These are phyloP conservation scores for Zosterops borbonicus DNA, from an alignment of 2,113 vertebrate species.

Conservation along the genomic window DNA sequence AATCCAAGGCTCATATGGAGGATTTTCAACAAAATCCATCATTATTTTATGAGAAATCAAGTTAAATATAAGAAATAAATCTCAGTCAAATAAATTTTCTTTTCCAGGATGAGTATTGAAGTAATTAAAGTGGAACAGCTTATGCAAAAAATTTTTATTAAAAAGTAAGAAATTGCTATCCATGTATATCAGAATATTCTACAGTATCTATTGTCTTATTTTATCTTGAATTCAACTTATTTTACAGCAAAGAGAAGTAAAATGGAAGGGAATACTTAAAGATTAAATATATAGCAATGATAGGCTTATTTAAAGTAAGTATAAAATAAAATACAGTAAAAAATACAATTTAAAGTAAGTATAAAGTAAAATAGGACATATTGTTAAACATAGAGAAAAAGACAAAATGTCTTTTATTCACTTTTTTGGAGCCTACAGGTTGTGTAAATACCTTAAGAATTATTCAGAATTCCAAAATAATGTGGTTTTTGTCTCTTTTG, in stretches of 20 bases:
- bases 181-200: neutral
- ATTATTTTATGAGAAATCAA: neutral
- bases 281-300: neutral
- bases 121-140: neutral
- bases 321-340: neutral
- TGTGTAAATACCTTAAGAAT: neutral
- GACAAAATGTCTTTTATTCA: neutral
- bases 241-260: neutral
- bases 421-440: slow-evolving; percentile 12
- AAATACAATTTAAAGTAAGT: neutral
- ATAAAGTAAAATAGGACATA: neutral
- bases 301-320: neutral
- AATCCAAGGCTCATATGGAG: neutral
- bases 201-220: neutral
- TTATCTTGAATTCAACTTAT: neutral
- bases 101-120: neutral
- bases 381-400: neutral
- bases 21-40: neutral
- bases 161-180: neutral
- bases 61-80: neutral
- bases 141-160: neutral
- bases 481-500: neutral
- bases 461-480: neutral
- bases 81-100: neutral
- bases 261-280: neutral